Evolutionary conservation across 2,797 vertebrate species (phyloP), one percentile per base, ranked within the genome.

Genomic region (Crenichthys baileyi): DNA sequence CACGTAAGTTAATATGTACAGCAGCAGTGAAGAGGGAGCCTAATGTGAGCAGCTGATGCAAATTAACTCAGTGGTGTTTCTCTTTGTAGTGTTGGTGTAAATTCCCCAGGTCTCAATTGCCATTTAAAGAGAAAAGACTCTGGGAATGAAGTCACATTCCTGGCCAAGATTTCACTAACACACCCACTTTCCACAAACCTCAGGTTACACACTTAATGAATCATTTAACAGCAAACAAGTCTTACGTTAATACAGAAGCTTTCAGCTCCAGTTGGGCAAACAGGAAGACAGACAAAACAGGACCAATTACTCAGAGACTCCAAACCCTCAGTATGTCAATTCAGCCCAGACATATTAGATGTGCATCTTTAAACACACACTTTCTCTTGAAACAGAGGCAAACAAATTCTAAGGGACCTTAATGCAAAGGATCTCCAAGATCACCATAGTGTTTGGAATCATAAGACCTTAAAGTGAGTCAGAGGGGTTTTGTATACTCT

Each of bases 191-290:
- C 77, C 76, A 58, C 72, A 31, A 70, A 79, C 78, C 83, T 86
- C 79, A 76, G 26, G 85, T 89, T 89, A 73, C 80, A 41, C n/a
- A 71, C 51, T 79, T 75, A 15, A 77, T 84, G 75, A 82, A 87
- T 87, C 18, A 86, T 89, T 88, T 55, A 85, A 79, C 36, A 84
- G 74, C 60, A 85, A 87, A 84, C 78, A 87, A 75, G 77, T 6
- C 77, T 50, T 15, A 41, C 29, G 73, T 75, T 76, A 75, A 75
- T 29, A 29, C 36, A 13, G 73, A 20, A 61, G 29, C 81, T 56
- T 58, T 60, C 58, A 75, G 9, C 67, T 26, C 26, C 11, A 20
- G 5, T 29, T 31, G 44, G 29, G 77, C 70, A 61, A 51, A 78
- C 18, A 16, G 41, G 60, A 26, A 67, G 53, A 7, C 67, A 51